Evolutionary conservation across 2,888 invertebrate species (phyloP), one percentile per base, ranked within the genome.

Genomic region (Drosophila infuscata): DNA sequence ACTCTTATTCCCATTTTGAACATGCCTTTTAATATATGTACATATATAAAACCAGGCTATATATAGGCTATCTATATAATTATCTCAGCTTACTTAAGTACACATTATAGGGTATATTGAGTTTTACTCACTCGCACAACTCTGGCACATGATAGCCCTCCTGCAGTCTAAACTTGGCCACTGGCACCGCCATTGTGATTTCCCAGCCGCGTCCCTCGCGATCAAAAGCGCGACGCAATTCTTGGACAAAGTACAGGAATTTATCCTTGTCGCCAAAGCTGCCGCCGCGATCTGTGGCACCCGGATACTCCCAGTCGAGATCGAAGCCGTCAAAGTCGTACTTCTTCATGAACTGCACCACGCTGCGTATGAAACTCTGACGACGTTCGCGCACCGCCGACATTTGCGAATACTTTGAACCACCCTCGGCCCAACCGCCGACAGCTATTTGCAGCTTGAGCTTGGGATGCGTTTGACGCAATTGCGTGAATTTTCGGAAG

Each of bases 81-180:
- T 25, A 25, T 25, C 11, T 15, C 36, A 36, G 3, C 36, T 36
- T 36, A 15, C 15, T 3, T 5, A 36, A n/a, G n/a, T 36, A 7
- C 17, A 3, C 9, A 41, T 11, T 11, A 51, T 6, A 17, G 35
- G 25, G 53, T 25, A 54, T 17, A 1, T 1, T 17, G 3, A 36
- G 8, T n/a, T n/a, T 11, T 20, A 94, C 96, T 95, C 93, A 97
- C 97, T 96, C 95, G 95, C 97, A 97, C 56, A 98, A 94, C 91
- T 98, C 97, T 17, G 97, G 97, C 9, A 98, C 98, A 91, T 98
- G 97, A 90, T 98, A 98, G 0, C 98, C 98, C 92, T 98, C 98
- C 92, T 97, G 96, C 43, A 98, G 94, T 36, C 97, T 94, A 92
- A 97, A 98, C 92, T 96, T 97, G 4, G 97, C 97, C 51, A 98